Base-by-base conservation (phyloP, 2,113 vertebrate species). In the Bujurquina vittata region DNA sequence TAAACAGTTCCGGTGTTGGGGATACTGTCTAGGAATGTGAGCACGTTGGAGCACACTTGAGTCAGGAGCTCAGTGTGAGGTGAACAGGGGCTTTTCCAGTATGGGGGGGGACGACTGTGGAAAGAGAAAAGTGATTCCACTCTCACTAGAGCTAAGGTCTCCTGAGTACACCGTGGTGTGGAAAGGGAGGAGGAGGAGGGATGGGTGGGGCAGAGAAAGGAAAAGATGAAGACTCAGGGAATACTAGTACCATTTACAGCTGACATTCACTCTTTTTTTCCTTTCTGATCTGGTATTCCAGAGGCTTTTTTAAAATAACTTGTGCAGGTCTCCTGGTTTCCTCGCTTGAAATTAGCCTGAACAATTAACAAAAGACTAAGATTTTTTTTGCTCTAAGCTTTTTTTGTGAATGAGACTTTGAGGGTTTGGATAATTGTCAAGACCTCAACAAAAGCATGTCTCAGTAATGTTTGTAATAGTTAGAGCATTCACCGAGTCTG, bases 21-120 rank as follows among this genome's bases (percentile, higher is more conserved):
- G 88, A 90, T 92, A 90, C 89, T 92, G 93, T 93, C 92, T 91
- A 90, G 92, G 92, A 93, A 92, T 92, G 86, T 77, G 84, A 89
- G 89, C 85, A 84, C 79, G 78, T 85, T 55, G 83, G 20, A 89
- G 83, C 82, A 67, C 82, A 86, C 75, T 84, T 72, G 85, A 88
- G 82, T 84, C 74, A 67, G 80, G 52, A 20, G 20, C 79, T 80
- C 46, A 22, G 84, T 15, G 40, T 74, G 57, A 88, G 63, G 63
- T 65, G 87, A 87, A 89, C 35, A 49, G 77, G 78, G 82, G 88
- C 84, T 93, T 92, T 91, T 90, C 89, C 83, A 83, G 77, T 69
- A 55, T 57, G 58, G 57, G 84, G 56, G 29, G 43, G 83, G 67
- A n/a, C n/a, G 77, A 77, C 74, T 58, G 61, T 89, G 91, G 89